Percentiles rank a stretch among this genome's conserved stretches.
These are phyloP conservation scores for Aspidapion aeneum DNA, from an alignment of 2,888 invertebrate genomes.

Conservation along the genomic window DNA sequence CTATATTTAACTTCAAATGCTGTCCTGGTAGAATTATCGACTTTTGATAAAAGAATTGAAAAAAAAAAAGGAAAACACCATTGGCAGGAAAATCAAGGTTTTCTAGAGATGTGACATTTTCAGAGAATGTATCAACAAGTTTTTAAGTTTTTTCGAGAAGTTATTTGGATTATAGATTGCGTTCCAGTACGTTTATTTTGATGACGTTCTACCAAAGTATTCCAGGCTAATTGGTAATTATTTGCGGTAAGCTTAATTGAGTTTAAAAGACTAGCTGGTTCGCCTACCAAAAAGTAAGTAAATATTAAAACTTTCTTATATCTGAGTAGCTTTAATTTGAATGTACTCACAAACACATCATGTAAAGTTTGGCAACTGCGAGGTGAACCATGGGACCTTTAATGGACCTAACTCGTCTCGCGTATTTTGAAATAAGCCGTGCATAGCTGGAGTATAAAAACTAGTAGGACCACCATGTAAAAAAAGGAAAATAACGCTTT, in stretches of 20 bases:
- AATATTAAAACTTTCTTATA: not conserved
- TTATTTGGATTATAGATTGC: not conserved
- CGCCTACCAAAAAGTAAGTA: not conserved
- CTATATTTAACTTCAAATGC: not conserved
- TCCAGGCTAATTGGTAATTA: not conserved
- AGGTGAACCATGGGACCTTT: not conserved
- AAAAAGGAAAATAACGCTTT: not conserved
- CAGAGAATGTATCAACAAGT: not conserved
- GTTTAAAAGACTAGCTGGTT: not conserved
- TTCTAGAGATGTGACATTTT: not conserved
- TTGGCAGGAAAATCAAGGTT: not conserved
- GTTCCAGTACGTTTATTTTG: not conserved
- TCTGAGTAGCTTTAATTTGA: not conserved
- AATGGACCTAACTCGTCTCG: not conserved
- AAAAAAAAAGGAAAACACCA: not conserved
- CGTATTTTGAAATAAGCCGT: not conserved
- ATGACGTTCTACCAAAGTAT: not conserved
- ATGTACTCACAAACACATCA: not conserved
- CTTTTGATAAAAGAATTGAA: not conserved
- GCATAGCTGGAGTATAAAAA: not conserved
- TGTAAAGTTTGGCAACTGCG: not conserved
- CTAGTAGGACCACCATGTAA: too few species aligned
- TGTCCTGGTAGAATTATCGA: not conserved
- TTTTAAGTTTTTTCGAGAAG: not conserved
- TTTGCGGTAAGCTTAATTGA: not conserved